Evolutionary conservation across 2,797 vertebrate species (phyloP).

Genomic region (Danio jaintianensis): DNA sequence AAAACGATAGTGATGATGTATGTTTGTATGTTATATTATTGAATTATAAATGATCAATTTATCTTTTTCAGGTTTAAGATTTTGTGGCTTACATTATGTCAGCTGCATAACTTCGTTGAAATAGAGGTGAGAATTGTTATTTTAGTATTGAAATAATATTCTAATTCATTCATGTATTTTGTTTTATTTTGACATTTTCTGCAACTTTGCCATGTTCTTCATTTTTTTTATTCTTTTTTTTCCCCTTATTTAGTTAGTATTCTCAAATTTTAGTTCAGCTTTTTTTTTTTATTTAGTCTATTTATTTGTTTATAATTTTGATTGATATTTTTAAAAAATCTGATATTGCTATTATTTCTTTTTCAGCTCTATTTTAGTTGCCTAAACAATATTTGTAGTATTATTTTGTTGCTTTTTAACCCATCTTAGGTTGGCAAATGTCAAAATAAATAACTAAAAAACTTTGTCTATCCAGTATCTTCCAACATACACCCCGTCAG

Average conservation of each 20-base stretch:
- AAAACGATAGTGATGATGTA: background rate
- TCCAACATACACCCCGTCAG: constrained; percentile 89
- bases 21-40: background rate
- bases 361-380: too few relatives aligned
- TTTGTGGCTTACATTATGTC: constrained; percentile 95
- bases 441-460: background rate
- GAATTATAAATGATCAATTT: background rate
- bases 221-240: too few relatives aligned
- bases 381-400: too few relatives aligned
- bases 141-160: background rate
- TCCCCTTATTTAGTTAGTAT: too few relatives aligned
- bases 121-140: constrained; percentile 86
- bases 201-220: too few relatives aligned
- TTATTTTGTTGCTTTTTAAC: too few relatives aligned
- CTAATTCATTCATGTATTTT: background rate
- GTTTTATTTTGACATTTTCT: background rate
- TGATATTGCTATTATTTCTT: too few relatives aligned
- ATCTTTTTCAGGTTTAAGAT: constrained; percentile 84
- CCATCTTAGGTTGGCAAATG: too few relatives aligned
- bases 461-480: constrained; percentile 84
- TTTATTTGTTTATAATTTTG: too few relatives aligned
- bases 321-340: too few relatives aligned
- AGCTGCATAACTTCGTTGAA: constrained; percentile 89
- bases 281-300: too few relatives aligned
- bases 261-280: too few relatives aligned